These are phyloP conservation scores for Silurus lanzhouensis DNA, from an alignment of 2,797 vertebrate species.

Conservation along the genomic window DNA sequence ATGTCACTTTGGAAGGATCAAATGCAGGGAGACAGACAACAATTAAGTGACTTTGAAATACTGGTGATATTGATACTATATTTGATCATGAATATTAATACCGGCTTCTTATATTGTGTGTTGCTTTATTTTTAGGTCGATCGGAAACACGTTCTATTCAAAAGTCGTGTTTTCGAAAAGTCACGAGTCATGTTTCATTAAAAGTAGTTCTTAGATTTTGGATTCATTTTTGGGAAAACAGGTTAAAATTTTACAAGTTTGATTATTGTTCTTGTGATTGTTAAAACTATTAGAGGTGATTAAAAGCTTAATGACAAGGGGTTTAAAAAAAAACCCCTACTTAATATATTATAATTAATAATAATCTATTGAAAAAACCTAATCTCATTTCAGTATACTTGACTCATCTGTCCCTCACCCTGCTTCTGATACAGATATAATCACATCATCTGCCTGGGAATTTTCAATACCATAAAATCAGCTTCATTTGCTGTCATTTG, in stretches of 20 bases:
- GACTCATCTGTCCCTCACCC: slow-evolving; percentile 24
- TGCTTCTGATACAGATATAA: slow-evolving; percentile 62
- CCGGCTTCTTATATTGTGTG: background rate
- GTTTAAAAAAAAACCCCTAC: slow-evolving; percentile 7
- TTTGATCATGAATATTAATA: background rate
- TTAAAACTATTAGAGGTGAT: slow-evolving; percentile 29
- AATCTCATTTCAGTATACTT: slow-evolving; percentile 65
- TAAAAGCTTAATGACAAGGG: slow-evolving; percentile 7
- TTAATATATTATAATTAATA: slow-evolving; percentile 44
- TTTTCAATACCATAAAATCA: slow-evolving; percentile 81
- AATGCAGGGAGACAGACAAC: background rate
- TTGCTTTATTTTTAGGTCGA: background rate
- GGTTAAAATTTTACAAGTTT: background rate
- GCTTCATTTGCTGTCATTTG: slow-evolving; percentile 83
- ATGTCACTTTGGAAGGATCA: background rate
- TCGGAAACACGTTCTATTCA: background rate
- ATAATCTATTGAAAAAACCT: background rate
- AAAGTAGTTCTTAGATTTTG: background rate
- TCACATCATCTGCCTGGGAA: slow-evolving; percentile 74
- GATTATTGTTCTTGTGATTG: slow-evolving; percentile 4
- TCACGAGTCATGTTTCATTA: background rate
- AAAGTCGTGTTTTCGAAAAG: background rate
- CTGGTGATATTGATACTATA: background rate
- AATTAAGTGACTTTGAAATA: background rate
- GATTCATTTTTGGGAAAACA: background rate